phyloP scores from a whole-genome alignment of 1,140 invertebrate species.

The Zaprionus vittiger region DNA sequence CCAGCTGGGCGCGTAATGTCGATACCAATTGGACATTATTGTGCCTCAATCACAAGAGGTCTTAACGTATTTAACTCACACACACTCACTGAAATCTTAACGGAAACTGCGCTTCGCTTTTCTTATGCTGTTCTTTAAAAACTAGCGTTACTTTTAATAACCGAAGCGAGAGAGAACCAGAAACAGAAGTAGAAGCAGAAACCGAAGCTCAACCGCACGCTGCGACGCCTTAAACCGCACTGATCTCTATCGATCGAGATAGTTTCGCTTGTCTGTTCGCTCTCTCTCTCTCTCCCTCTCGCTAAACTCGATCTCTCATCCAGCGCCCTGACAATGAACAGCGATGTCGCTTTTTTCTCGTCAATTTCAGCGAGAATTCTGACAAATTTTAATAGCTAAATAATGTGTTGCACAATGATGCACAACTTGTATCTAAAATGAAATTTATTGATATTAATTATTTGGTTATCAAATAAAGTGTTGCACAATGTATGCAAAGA shows the following conservation, averaged over 20 bases:
- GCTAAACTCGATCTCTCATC: not conserved
- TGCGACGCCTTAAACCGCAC: conserved; percentile 60
- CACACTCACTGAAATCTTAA: conserved; percentile 41
- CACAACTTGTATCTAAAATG: not conserved
- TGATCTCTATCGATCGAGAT: conserved; percentile 54
- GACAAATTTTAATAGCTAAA: not conserved
- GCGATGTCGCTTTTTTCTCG: not conserved
- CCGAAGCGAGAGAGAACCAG: not conserved
- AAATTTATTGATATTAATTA: not conserved
- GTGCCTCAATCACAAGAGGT: not conserved
- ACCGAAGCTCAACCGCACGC: conserved; percentile 41
- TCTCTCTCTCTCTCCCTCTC: conserved; percentile 28
- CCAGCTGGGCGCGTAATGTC: conserved; percentile 73
- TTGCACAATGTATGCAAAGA: not conserved
- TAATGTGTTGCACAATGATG: not conserved
- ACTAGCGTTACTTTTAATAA: conserved; percentile 25
- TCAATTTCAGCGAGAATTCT: not conserved
- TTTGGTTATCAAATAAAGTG: not conserved
- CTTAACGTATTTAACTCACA: not conserved
- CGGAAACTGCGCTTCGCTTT: conserved; percentile 55
- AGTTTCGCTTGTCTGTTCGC: conserved; percentile 38
- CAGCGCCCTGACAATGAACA: not conserved
- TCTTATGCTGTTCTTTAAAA: conserved; percentile 25
- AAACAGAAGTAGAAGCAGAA: not conserved
- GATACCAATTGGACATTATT: conserved; percentile 72